Base-by-base conservation (phyloP, 1,140 invertebrate genomes). In the Pogonomyrmex barbatus region DNA sequence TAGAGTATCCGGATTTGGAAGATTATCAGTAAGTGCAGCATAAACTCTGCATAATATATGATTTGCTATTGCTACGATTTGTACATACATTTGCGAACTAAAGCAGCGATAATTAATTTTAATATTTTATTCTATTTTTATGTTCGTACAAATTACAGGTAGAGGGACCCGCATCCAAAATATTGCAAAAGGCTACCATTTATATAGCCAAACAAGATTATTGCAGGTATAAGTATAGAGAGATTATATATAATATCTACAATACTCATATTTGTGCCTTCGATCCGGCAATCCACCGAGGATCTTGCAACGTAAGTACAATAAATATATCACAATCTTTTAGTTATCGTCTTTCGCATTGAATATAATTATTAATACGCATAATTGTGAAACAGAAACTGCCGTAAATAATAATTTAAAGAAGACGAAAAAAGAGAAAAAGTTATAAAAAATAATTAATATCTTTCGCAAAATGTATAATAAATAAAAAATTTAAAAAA, bases 1-100 rank as follows among this genome's bases (percentile, higher is more conserved):
- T 6, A 56, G 79, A 36, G 83, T 90, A 2, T 91, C 91, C 8
- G 92, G 91, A 76, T 92, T 90, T 88, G 92, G 92, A 36, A 54
- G 60, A 42, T n/a, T 87, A 14, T 17, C 10, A 70, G 91, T 92
- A 86, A 79, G 73, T 87, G 10, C 14, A n/a, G 14, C 10, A 42
- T 33, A n/a, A 14, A 42, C 14, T 50, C 5, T 14, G 9, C 42
- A 45, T 60, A 8, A 56, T 39, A 54, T 54, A 73, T 63, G 14
- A 14, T 63, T 39, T n/a, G 17, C 65, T 33, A 10, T 39, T 24
- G 10, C 39, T 24, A 5, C 30, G 17, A 0, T 52, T 70, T 71
- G 17, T 39, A 73, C 0, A 73, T 39, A 63, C 3, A 58, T 78
- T 42, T 77, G 24, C 24, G 6, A 45, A 45, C 45, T 70, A 47